Evolutionary conservation across 1,140 invertebrate species (phyloP).

Genomic region (Pristionchus pacificus): DNA sequence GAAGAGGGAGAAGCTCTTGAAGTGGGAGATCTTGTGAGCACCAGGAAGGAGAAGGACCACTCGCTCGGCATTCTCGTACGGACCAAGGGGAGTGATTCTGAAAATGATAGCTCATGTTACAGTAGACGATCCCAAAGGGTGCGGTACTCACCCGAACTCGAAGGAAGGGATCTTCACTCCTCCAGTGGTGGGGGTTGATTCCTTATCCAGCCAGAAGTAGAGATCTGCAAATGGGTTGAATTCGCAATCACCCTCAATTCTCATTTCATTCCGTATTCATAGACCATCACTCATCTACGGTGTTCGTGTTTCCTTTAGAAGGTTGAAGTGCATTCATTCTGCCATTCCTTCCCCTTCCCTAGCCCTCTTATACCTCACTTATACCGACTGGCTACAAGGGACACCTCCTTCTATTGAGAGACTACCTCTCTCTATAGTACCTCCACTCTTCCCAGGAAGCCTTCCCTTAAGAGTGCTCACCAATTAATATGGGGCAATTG

Average conservation of each 20-base stretch:
- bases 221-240: slow-evolving; percentile 45
- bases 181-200: slow-evolving; percentile 44
- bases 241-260: too few species aligned
- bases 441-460: too few species aligned
- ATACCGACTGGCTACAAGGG: too few species aligned
- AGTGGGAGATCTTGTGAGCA: slow-evolving; percentile 37
- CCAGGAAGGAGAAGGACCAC: slow-evolving; percentile 46
- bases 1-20: slow-evolving; percentile 45
- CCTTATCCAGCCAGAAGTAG: slow-evolving; percentile 55
- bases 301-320: too few species aligned
- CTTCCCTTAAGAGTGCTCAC: background rate
- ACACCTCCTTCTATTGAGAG: too few species aligned
- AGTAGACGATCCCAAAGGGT: slow-evolving; percentile 1
- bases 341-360: too few species aligned
- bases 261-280: too few species aligned
- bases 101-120: slow-evolving; percentile 20
- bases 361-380: too few species aligned
- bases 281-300: too few species aligned
- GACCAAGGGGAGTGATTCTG: slow-evolving; percentile 47
- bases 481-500: background rate
- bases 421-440: too few species aligned
- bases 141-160: slow-evolving; percentile 47
- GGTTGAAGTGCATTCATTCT: too few species aligned
- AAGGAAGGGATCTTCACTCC: slow-evolving; percentile 54
- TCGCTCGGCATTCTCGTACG: slow-evolving; percentile 38